phyloP scores from a whole-genome alignment of 1,140 invertebrate species.

The Chironomus striatipennis region DNA sequence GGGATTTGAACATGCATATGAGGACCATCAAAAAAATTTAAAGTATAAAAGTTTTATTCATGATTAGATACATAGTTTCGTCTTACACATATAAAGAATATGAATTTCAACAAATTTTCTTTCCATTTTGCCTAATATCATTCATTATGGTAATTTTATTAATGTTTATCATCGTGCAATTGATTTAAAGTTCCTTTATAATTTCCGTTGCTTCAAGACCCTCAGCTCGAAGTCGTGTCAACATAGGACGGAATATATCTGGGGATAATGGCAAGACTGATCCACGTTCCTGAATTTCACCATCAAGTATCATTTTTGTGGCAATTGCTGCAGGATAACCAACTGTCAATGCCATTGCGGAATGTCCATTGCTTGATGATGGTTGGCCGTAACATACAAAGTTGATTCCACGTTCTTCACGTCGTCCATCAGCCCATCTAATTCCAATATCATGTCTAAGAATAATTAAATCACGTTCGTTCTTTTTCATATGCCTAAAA shows the following conservation, averaged over 20 bases:
- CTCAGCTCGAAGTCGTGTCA: no score
- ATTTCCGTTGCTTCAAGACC: slow-evolving; percentile 74
- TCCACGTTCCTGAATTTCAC: slow-evolving; percentile 90
- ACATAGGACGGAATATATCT: slow-evolving; percentile 89
- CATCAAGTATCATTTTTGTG: slow-evolving; percentile 93
- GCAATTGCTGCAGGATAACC: slow-evolving; percentile 94
- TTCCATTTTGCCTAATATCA: no score
- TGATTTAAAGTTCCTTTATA: slow-evolving; percentile 26
- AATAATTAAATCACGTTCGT: no score
- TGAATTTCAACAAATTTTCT: no score
- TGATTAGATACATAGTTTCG: no score
- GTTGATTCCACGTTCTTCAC: slow-evolving; percentile 80
- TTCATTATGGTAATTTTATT: no score
- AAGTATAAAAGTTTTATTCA: no score
- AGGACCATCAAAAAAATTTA: no score
- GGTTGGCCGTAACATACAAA: slow-evolving; percentile 87
- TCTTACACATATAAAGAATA: no score
- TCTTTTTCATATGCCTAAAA: slow-evolving; percentile 46
- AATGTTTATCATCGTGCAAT: no score
- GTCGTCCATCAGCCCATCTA: slow-evolving; percentile 76
- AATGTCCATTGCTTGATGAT: slow-evolving; percentile 57
- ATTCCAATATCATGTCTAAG: no score
- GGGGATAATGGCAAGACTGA: slow-evolving; percentile 80
- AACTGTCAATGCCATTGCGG: slow-evolving; percentile 97
- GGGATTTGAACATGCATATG: no score